Evolutionary conservation across 2,797 vertebrate species (phyloP).

Genomic region (Coracias cyanogaster): DNA sequence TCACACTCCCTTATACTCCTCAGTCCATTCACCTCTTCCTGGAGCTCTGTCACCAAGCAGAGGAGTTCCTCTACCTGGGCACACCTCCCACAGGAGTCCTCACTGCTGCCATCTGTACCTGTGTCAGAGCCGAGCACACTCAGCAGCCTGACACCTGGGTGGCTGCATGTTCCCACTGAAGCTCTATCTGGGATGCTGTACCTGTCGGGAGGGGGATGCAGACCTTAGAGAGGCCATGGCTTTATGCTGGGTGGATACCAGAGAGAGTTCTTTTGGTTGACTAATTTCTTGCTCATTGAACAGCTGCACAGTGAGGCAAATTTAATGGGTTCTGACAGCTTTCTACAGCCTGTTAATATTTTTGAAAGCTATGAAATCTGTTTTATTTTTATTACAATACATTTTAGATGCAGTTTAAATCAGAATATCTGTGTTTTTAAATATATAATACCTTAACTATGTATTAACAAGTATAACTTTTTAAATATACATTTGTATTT

Average conservation of each 20-base stretch:
- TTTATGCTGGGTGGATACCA: too few relatives aligned
- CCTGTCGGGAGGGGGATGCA: too few relatives aligned
- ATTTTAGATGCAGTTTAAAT: neutral
- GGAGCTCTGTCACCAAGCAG: neutral
- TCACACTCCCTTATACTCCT: neutral
- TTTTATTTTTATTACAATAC: neutral
- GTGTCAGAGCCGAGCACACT: too few relatives aligned
- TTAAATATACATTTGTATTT: neutral
- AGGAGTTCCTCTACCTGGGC: too few relatives aligned
- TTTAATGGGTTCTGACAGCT: neutral
- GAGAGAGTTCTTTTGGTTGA: neutral
- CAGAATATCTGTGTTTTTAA: neutral
- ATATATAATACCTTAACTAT: neutral
- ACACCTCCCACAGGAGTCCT: too few relatives aligned
- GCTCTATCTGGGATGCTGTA: too few relatives aligned
- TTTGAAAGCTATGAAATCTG: neutral
- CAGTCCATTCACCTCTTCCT: neutral
- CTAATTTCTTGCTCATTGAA: neutral
- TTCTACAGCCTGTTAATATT: neutral
- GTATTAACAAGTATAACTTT: neutral
- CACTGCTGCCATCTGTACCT: too few relatives aligned
- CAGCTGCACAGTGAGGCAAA: neutral
- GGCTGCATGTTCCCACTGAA: too few relatives aligned
- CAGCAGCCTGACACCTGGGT: too few relatives aligned
- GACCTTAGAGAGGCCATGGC: too few relatives aligned